Percentiles rank a stretch among this genome's conserved stretches.
These are phyloP conservation scores for Drosophila kanekoi DNA, from an alignment of 2,888 invertebrate genomes.

Conservation along the genomic window DNA sequence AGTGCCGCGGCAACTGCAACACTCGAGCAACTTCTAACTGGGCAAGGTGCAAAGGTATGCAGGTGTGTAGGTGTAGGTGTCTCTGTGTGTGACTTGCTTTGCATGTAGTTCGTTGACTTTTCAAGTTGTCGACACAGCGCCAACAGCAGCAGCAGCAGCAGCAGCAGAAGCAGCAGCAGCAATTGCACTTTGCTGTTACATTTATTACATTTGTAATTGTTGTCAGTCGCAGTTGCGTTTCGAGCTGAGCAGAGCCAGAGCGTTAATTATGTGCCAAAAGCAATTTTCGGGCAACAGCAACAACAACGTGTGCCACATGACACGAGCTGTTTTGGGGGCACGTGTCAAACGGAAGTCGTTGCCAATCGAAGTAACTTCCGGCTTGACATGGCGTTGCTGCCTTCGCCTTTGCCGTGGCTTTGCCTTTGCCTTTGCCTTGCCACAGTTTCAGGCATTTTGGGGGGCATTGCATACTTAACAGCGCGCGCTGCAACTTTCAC, in stretches of 20 bases:
- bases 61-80: slow-evolving; percentile 41
- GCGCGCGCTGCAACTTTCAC: slow-evolving; percentile 62
- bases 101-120: slow-evolving; percentile 80
- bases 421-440: slow-evolving; percentile 35
- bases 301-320: slow-evolving; percentile 40
- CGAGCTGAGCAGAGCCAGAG: slow-evolving; percentile 53
- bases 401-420: slow-evolving; percentile 38
- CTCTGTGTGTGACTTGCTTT: slow-evolving; percentile 45
- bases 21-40: slow-evolving; percentile 66
- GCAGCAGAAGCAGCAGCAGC: slow-evolving; percentile 33
- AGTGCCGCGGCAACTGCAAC: slow-evolving; percentile 57
- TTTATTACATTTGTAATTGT: slow-evolving; percentile 82
- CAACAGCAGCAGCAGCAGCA: slow-evolving; percentile 16
- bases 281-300: slow-evolving; percentile 55
- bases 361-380: slow-evolving; percentile 85
- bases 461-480: slow-evolving; percentile 47
- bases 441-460: slow-evolving; percentile 33
- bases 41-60: slow-evolving; percentile 68
- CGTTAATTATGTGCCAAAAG: slow-evolving; percentile 72
- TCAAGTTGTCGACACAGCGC: slow-evolving; percentile 66
- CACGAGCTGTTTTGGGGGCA: slow-evolving; percentile 81
- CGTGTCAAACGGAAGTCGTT: slow-evolving; percentile 84
- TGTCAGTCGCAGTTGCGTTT: slow-evolving; percentile 68
- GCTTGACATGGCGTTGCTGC: slow-evolving; percentile 50
- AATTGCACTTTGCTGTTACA: slow-evolving; percentile 76